phyloP scores from a whole-genome alignment of 2,888 invertebrate genomes.

The Harpalus rufipes region DNA sequence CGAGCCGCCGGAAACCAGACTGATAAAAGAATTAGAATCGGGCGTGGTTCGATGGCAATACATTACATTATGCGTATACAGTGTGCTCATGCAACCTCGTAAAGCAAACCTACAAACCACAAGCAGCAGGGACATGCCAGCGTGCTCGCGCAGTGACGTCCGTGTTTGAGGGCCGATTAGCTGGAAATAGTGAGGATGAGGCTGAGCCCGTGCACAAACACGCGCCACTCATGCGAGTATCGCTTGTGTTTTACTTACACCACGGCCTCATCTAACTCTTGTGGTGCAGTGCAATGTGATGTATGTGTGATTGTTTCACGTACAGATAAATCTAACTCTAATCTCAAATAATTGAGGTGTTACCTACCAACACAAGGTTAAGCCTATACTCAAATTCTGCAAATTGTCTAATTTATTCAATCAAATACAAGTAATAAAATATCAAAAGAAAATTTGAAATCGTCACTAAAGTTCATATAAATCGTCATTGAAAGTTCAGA shows the following conservation, averaged over 20 bases:
- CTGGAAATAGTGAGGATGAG: conserved; percentile 50
- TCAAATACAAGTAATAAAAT: background rate
- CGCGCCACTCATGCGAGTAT: conserved; percentile 2
- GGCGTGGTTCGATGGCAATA: conserved; percentile 63
- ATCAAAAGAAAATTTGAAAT: too few relatives aligned
- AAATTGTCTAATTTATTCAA: background rate
- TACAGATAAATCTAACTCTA: conserved; percentile 24
- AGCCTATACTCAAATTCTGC: background rate
- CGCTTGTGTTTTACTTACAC: conserved; percentile 28
- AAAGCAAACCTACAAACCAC: conserved; percentile 58
- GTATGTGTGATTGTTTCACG: conserved; percentile 30
- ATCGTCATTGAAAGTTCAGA: too few relatives aligned
- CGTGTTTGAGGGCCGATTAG: conserved; percentile 45
- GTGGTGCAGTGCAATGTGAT: background rate
- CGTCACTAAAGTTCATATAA: too few relatives aligned
- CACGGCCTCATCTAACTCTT: conserved; percentile 14
- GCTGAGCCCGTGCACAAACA: conserved; percentile 34
- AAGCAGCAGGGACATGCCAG: conserved; percentile 26
- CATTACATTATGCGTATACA: conserved; percentile 65
- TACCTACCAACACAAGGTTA: background rate
- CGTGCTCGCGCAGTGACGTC: conserved; percentile 24
- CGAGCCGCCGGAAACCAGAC: conserved; percentile 64
- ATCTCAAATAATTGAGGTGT: conserved; percentile 51
- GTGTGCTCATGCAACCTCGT: conserved; percentile 63
- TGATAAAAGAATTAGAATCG: conserved; percentile 66